Evolutionary conservation across 2,888 invertebrate species (phyloP), one percentile per base, ranked within the genome.

Genomic region (Syrphus vitripennis): DNA sequence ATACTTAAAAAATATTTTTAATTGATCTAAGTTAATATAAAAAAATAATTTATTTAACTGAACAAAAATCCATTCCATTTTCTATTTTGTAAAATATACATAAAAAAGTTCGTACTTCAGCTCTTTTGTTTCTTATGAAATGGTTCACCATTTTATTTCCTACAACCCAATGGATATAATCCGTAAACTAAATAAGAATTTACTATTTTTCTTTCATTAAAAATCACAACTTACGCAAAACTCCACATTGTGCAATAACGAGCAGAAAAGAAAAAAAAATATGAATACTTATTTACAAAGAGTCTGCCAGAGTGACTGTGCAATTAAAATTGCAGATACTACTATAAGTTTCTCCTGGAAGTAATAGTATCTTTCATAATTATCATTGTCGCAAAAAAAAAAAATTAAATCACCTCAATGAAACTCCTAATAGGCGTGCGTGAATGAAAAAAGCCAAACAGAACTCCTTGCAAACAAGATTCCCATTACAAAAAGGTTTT

Each of bases 281-380:
- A 77, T 67, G 48, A 65, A 77, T 67, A 72, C 53, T 77, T 67
- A 67, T 42, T n/a, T 71, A 45, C 63, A 24, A 71, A 76, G 42
- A 21, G 59, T 21, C 37, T 55, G 45, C 14, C 24, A 50, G 3
- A 3, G 24, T 21, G 3, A 3, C 14, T 21, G 14, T 50, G 53
- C 48, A 81, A 82, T 82, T 76, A 71, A 70, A 76, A 78, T 74
- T 78, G 31, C 72, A 71, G 14, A 65, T 57, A 71, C 59, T 71
- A 26, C n/a, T n/a, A 63, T 71, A 29, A 76, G 55, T 57, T 59
- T 24, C 40, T 72, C 71, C 21, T 45, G 14, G 10, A 37, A 19
- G 29, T 57, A 45, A n/a, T n/a, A n/a, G n/a, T n/a, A n/a, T n/a
- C n/a, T 57, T 37, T 63, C 70, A 63, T 75, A 75, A 48, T 72